Evolutionary conservation across 2,113 vertebrate species (phyloP).

Genomic region (Oryctolagus cuniculus): DNA sequence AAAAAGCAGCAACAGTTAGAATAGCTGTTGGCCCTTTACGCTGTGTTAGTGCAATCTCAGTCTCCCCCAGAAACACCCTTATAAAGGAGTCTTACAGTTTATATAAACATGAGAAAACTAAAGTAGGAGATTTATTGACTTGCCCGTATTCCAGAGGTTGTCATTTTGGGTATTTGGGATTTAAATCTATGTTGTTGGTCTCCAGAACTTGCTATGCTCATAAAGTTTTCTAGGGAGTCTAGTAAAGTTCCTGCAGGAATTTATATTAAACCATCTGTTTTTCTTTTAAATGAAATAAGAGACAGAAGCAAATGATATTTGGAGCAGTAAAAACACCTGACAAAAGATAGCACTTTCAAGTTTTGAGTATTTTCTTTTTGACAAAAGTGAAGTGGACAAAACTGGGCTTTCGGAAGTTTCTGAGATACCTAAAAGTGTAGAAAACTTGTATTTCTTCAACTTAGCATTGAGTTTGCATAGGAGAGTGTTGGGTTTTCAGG

Average conservation of each 20-base stretch:
- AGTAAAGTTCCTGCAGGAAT: constrained; percentile 57
- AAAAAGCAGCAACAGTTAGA: neutral
- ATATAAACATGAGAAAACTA: neutral
- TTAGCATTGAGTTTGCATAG: neutral
- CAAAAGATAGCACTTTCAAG: neutral
- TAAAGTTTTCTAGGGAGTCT: constrained; percentile 57
- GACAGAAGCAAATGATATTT: constrained; percentile 1
- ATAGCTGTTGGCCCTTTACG: neutral
- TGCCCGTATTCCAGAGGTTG: neutral
- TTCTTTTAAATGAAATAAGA: constrained; percentile 60
- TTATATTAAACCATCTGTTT: constrained; percentile 62
- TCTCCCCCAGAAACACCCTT: neutral
- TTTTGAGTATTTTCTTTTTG: constrained; percentile 45
- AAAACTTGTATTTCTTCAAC: neutral
- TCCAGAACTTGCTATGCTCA: constrained; percentile 29
- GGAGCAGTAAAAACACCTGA: constrained; percentile 58
- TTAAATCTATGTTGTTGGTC: constrained; percentile 12
- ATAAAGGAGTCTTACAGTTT: neutral
- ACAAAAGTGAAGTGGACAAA: neutral
- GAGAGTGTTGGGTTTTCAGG: neutral
- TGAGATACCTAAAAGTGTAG: constrained; percentile 46
- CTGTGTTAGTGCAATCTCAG: accelerated
- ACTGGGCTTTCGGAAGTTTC: constrained; percentile 48
- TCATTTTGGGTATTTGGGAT: constrained; percentile 19
- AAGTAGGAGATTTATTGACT: neutral